Evolutionary conservation across 2,797 vertebrate genomes (phyloP).

Genomic region (Acanthurus tractus): DNA sequence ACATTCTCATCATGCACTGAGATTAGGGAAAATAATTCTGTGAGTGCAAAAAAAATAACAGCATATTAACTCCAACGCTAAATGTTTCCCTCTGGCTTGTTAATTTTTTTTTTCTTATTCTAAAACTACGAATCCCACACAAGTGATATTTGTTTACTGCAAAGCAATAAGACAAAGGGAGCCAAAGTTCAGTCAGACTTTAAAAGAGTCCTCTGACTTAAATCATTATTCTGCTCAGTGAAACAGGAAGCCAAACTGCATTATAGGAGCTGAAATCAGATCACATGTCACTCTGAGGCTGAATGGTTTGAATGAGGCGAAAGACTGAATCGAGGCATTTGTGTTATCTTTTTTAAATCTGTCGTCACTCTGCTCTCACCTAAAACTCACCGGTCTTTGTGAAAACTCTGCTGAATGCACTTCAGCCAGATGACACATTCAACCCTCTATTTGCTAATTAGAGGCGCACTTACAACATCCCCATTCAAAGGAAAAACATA

Average conservation of each 20-base stretch:
- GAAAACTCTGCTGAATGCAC: conserved; percentile 4
- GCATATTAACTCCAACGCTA: neutral
- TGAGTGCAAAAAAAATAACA: neutral
- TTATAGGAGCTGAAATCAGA: neutral
- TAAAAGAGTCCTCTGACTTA: neutral
- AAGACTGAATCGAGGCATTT: neutral
- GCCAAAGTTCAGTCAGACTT: neutral
- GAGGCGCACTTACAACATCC: neutral
- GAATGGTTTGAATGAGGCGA: neutral
- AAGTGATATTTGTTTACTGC: neutral
- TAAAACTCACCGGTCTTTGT: neutral
- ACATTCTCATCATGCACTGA: conserved; percentile 15
- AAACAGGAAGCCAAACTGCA: neutral
- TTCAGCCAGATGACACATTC: neutral
- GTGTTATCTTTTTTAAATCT: conserved; percentile 3
- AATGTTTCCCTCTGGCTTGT: neutral
- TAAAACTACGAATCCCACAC: neutral
- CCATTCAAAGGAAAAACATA: neutral
- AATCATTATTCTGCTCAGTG: neutral
- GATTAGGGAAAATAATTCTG: conserved; percentile 1
- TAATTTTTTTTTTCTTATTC: neutral
- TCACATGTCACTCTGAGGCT: neutral
- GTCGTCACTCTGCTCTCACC: neutral
- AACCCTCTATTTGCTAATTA: neutral
- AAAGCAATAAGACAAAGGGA: neutral